Conservation (phyloP, 2,113 vertebrate genomes). For the human (Homo sapiens) region GRCh38 chr11:84198501-84199000, state of each 20-base stretch:
- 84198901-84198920: neutral
- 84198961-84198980: neutral
- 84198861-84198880: neutral
- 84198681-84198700: neutral
- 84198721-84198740: neutral
- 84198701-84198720: neutral
- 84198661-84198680: neutral
- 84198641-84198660: neutral
- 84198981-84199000: neutral
- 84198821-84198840: neutral
- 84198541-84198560: neutral
- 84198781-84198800: neutral
- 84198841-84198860: neutral
- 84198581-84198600: slow-evolving; percentile 25
- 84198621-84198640: neutral
- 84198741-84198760: slow-evolving; percentile 21
- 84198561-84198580: neutral
- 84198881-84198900: neutral
- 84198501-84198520: neutral
- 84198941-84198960: neutral
- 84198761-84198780: neutral
- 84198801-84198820: neutral
- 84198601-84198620: neutral
- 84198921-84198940: neutral
- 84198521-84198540: neutral